Evolutionary conservation across 2,113 vertebrate species (phyloP), one percentile per base, ranked within the genome.

Genomic region (Budorcas taxicolor): DNA sequence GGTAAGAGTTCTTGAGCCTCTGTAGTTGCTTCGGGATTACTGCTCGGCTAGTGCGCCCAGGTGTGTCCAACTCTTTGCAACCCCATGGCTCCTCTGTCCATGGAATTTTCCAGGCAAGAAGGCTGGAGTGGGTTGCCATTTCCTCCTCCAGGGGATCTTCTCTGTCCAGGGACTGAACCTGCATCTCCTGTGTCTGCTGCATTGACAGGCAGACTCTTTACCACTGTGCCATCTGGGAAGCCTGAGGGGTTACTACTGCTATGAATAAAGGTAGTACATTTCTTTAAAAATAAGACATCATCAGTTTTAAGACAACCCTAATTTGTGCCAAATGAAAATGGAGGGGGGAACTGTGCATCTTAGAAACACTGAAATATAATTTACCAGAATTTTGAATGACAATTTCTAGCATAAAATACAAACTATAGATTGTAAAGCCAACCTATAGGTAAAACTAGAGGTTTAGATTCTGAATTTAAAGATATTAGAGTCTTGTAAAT

Each of bases 211-310:
- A 76, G 71, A 27, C 6, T 76, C 21, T 74, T 74, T 76, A 76
- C 71, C 36, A 27, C 71, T 43, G 36, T 7, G 71, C 36, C 36
- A 3, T 14, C 71, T 43, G 23, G 71, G 71, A 14, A 43, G 36
- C 6, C 71, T 14, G 36, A 25, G 10, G 36, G 36, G 17, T 90
- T 87, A 81, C 33, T 78, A 76, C 19, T 78, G 27, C 27, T 82
- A 96, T 23, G 31, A 89, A n/a, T 82, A 92, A 82, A 87, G 16
- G 7, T 58, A 62, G 19, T 83, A 25, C 53, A 60, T 33, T 67
- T 67, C 21, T 53, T 95, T 95, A 36, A 96, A 93, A 97, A 80
- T 95, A 89, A 92, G 71, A 67, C 8, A 47, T 60, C 36, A 31
- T 87, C 55, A 91, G 23, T 87, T 89, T 97, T 87, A 93, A 93